phyloP scores from a whole-genome alignment of 2,888 invertebrate genomes.

The Ellobium chinense region DNA sequence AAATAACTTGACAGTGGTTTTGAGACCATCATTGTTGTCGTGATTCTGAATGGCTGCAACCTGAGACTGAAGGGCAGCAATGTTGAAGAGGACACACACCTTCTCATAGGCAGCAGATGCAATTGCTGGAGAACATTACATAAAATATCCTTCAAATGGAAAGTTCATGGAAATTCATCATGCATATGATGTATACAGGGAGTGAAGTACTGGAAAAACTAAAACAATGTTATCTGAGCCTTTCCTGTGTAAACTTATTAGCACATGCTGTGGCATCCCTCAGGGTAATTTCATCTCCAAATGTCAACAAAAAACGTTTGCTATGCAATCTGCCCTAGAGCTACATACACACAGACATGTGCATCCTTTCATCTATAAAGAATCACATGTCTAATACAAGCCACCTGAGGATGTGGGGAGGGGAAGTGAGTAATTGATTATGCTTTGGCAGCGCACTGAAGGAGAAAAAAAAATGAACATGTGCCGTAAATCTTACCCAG shows the following conservation, averaged over 20 bases:
- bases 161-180: no score
- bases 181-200: no score
- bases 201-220: no score
- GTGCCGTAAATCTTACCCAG: constrained; percentile 95
- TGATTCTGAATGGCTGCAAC: constrained; percentile 91
- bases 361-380: not conserved
- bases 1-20: constrained; percentile 93
- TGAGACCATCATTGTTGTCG: constrained; percentile 95
- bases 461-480: not conserved
- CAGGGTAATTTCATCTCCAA: not conserved
- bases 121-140: constrained; percentile 85
- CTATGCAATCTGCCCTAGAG: not conserved
- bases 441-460: no score
- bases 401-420: not conserved
- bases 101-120: constrained; percentile 94
- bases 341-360: not conserved
- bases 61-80: constrained; percentile 94
- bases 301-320: not conserved
- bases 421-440: not conserved
- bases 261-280: no score
- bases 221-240: no score
- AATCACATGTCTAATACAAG: not conserved
- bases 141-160: no score
- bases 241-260: no score
- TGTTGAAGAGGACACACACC: constrained; percentile 96